Evolutionary conservation across 2,113 vertebrate species (phyloP), one percentile per base, ranked within the genome.

Genomic region (Otis tarda): DNA sequence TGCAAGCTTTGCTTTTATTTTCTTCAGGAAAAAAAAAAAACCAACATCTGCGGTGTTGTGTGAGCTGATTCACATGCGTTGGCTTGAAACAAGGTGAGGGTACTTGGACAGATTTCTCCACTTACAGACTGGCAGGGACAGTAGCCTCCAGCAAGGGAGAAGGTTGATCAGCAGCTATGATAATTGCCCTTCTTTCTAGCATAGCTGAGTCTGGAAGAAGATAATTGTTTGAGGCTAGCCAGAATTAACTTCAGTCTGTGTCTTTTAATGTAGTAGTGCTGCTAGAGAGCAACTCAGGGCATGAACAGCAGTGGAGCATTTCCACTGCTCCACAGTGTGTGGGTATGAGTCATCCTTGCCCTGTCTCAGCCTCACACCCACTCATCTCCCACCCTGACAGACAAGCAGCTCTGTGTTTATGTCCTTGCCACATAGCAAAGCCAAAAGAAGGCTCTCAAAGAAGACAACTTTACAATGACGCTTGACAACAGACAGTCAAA

Each of bases 391-490:
- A 10, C 35, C 27, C 3, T 5, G 19, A 15, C 31, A 81, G 14
- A 13, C 8, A 87, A 61, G 21, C 45, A 65, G 49, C 59, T 94
- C 93, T 69, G 41, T 15, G 4, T 63, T 50, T 0, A 0, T 55
- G 24, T 77, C 55, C 47, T 61, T 50, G 43, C 31, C 28, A 33
- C 1, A 2, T 0, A 88, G 27, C 27, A 83, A 80, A 73, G 35
- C 30, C 69, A 45, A 77, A 70, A 71, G n/a, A 55, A 41, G 27
- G n/a, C 11, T 28, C 47, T 67, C 41, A 9, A 41, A 39, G 49
- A 67, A 91, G 55, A 41, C 5, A 18, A 28, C 24, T 53, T 69
- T 12, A 47, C 14, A 50, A 5, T 0, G 0, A 8, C 0, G 1
- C 37, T 87, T 87, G 41, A 35, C n/a, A 67, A 14, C 24, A 16